Evolutionary conservation across 2,113 vertebrate species (phyloP).

Genomic region (Ameiurus melas): DNA sequence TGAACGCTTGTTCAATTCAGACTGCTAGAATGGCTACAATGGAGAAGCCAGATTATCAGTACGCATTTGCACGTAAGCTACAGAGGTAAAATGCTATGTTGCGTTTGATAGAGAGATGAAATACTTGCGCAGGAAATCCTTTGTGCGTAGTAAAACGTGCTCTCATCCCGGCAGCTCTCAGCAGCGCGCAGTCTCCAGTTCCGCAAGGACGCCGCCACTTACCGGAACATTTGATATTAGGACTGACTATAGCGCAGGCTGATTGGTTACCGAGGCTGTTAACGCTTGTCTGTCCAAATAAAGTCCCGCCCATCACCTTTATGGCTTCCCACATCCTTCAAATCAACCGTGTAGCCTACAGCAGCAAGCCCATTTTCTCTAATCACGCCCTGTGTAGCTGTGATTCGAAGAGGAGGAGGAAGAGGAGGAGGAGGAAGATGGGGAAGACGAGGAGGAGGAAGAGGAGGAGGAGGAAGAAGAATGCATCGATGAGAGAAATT

Average conservation of each 20-base stretch:
- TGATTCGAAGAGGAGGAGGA: not conserved
- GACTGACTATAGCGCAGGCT: not conserved
- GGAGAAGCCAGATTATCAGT: not conserved
- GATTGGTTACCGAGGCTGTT: not conserved
- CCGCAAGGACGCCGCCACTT: conserved; percentile 28
- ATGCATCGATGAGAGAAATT: not conserved
- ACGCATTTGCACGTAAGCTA: not conserved
- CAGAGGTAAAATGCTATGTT: not conserved
- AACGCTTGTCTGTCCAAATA: not conserved
- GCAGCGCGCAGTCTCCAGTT: conserved; percentile 5
- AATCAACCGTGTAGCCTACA: not conserved
- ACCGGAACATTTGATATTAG: conserved; percentile 22
- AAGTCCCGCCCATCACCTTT: conserved; percentile 17
- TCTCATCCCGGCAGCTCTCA: conserved; percentile 39
- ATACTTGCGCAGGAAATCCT: conserved; percentile 38
- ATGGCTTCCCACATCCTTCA: not conserved
- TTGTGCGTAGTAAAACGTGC: conserved; percentile 28
- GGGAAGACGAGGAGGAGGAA: not conserved
- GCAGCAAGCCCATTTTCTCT: not conserved
- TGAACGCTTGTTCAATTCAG: not conserved
- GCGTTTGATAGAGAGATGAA: not conserved
- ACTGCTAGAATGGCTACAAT: not conserved
- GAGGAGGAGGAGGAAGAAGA: too few species aligned
- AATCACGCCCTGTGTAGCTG: not conserved
- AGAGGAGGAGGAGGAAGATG: not conserved